A percentile compares a stretch with the other conserved stretches of the same genome.
Conservation (phyloP, 1,140 invertebrate species). For the Ceratina australensis region DNA sequence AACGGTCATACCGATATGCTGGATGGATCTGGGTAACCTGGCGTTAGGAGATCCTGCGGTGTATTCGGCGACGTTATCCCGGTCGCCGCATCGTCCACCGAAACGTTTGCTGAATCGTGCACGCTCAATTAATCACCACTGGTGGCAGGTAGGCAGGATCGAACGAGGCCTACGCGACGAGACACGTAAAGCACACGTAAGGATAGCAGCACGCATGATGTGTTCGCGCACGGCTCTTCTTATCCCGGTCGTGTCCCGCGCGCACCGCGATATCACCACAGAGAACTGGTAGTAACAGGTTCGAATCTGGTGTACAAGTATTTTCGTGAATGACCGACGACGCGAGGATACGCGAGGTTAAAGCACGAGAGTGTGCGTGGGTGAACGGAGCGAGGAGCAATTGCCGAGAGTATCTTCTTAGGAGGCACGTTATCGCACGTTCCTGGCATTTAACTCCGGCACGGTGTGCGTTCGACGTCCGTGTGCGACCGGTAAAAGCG, state of each 20-base stretch:
- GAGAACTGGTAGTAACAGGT: conserved; percentile 23
- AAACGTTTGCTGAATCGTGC: conserved; percentile 35
- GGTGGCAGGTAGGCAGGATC: conserved; percentile 18
- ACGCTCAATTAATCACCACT: conserved; percentile 50
- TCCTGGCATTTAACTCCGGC: conserved; percentile 30
- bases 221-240: conserved; percentile 16
- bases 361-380: neutral
- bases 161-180: conserved; percentile 32
- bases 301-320: neutral
- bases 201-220: conserved; percentile 35
- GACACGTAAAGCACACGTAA: conserved; percentile 29
- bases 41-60: conserved; percentile 6
- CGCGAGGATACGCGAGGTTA: neutral
- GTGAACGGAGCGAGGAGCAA: conserved; percentile 2
- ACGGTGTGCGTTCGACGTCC: too few species aligned
- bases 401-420: neutral
- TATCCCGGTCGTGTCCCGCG: neutral
- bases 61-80: conserved; percentile 31
- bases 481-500: conserved; percentile 4
- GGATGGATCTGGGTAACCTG: neutral
- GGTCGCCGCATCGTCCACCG: conserved; percentile 35
- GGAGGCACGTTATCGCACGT: conserved; percentile 22
- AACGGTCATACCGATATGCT: conserved; percentile 23
- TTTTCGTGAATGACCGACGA: conserved; percentile 6
- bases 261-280: conserved; percentile 16